Evolutionary conservation across 2,888 invertebrate genomes (phyloP).

Genomic region (Octonoba sinensis): DNA sequence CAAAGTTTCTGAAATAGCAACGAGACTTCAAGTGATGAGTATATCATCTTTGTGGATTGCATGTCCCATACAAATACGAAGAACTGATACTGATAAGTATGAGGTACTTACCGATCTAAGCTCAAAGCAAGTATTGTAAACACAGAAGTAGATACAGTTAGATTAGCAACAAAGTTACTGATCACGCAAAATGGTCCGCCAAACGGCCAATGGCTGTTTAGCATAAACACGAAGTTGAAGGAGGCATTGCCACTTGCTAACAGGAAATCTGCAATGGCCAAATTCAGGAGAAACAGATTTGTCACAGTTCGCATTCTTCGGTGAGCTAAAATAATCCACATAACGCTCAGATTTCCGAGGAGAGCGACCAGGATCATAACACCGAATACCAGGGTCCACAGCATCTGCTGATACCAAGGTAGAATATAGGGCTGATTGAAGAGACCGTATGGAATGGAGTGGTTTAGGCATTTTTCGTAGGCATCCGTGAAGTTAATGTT

Average conservation of each 20-base stretch:
- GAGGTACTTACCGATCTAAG: slow-evolving; percentile 65
- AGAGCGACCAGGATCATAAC: slow-evolving; percentile 84
- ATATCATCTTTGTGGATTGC: no score
- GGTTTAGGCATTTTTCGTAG: slow-evolving; percentile 31
- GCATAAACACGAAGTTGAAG: slow-evolving; percentile 66
- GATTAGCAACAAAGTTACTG: slow-evolving; percentile 65
- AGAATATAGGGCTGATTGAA: slow-evolving; percentile 76
- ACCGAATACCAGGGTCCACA: slow-evolving; percentile 83
- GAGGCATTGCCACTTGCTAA: slow-evolving; percentile 65
- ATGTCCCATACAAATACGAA: no score
- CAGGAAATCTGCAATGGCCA: slow-evolving; percentile 65
- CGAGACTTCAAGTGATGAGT: no score
- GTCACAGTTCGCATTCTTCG: slow-evolving; percentile 66
- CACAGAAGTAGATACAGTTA: slow-evolving; percentile 66
- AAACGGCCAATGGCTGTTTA: slow-evolving; percentile 67
- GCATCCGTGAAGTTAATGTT: slow-evolving; percentile 7
- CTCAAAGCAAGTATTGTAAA: slow-evolving; percentile 66
- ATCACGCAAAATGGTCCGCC: slow-evolving; percentile 65
- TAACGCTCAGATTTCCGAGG: slow-evolving; percentile 89
- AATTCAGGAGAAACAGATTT: slow-evolving; percentile 66
- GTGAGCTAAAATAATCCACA: slow-evolving; percentile 84
- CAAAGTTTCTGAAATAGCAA: no score
- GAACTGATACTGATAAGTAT: not conserved
- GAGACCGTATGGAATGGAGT: slow-evolving; percentile 21
- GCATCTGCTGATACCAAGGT: slow-evolving; percentile 84